Evolutionary conservation across 2,113 vertebrate species (phyloP), one percentile per base, ranked within the genome.

Genomic region (Spheniscus mendiculus): DNA sequence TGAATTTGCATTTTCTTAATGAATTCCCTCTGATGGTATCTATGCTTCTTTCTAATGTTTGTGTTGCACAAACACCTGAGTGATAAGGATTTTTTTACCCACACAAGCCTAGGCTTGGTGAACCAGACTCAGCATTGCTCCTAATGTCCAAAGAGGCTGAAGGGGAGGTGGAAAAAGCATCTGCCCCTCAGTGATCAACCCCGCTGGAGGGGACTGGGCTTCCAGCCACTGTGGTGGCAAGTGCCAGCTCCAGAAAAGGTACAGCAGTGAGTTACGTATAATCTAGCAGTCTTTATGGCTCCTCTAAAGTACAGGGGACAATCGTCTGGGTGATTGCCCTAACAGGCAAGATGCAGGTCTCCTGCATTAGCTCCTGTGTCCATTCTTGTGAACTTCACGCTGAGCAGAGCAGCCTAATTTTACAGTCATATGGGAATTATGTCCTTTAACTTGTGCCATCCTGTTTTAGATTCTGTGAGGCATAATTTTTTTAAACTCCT

Each of bases 1-100:
- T 47, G 27, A 87, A 95, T 93, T 83, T 79, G 29, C 38, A 67
- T 91, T 93, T 87, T 79, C 49, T 44, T 83, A 77, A 92, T 55
- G 17, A 90, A 87, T 77, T 73, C 38, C 49, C 45, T 58, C 58
- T 77, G 74, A 70, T 71, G 11, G 11, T 76, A 45, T 73, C 61
- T 80, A 5, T 56, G 45, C 11, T 85, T 87, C 40, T 72, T 94
- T 77, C 59, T 85, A 61, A 79, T 4, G 15, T 49, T 84, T 71
- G 34, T 95, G 70, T 11, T 93, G 73, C 40, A 61, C 81, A 79
- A 79, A 91, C 53, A 61, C 9, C 42, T 50, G 40, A 87, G 8
- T 21, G 36, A 65, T 61, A 82, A 82, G 44, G 42, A 27, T 2
- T 89, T 92, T 70, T 77, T 59, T 30, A 83, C 13, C 18, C 36